Evolutionary conservation across 2,797 vertebrate species (phyloP).

Genomic region (Channallabes apus): DNA sequence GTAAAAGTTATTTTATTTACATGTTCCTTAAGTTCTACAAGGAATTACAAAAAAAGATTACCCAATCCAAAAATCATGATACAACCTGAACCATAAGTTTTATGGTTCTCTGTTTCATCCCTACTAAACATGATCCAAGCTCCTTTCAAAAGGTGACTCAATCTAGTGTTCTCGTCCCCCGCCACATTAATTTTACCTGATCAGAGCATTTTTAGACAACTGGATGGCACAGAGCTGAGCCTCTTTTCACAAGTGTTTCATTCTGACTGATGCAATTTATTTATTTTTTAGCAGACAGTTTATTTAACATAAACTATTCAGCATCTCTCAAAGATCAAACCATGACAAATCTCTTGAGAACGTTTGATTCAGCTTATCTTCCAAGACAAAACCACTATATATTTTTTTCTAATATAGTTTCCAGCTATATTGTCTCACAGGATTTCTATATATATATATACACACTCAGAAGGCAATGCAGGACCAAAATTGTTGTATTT

Average conservation of each 20-base stretch:
- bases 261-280: conserved; percentile 45
- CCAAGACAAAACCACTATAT: conserved; percentile 7
- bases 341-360: conserved; percentile 36
- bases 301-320: conserved; percentile 41
- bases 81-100: too few relatives aligned
- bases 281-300: conserved; percentile 44
- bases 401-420: conserved; percentile 12
- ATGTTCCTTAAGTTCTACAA: too few relatives aligned
- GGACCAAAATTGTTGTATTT: background rate
- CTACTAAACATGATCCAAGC: background rate
- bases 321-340: conserved; percentile 44
- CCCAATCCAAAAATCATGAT: too few relatives aligned
- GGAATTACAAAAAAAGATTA: too few relatives aligned
- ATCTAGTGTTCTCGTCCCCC: background rate
- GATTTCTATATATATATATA: background rate
- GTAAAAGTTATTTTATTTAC: too few relatives aligned
- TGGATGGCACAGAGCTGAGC: conserved; percentile 8
- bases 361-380: conserved; percentile 32
- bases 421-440: conserved; percentile 3
- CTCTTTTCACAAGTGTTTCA: conserved; percentile 17
- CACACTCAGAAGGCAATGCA: background rate
- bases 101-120: too few relatives aligned
- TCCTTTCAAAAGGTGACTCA: background rate
- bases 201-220: conserved; percentile 18
- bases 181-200: background rate